These are phyloP conservation scores for Euproctis similis DNA, from an alignment of 2,888 invertebrate genomes.

Conservation along the genomic window DNA sequence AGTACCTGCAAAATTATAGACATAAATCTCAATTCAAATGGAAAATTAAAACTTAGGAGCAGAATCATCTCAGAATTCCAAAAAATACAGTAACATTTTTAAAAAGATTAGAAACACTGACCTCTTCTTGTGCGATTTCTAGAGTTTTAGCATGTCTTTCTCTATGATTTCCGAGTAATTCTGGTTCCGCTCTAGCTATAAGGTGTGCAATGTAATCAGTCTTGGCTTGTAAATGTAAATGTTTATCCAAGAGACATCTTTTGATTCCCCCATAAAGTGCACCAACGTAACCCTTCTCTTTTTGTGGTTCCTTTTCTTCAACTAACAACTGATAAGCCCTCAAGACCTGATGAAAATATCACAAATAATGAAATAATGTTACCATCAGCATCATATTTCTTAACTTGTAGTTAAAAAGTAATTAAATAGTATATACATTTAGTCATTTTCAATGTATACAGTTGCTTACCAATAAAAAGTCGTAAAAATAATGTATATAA, in stretches of 20 bases:
- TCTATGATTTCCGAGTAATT: slow-evolving; percentile 89
- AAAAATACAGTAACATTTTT: background rate
- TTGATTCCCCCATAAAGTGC: slow-evolving; percentile 91
- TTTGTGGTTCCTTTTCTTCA: slow-evolving; percentile 86
- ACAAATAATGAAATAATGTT: too few species aligned
- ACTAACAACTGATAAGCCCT: slow-evolving; percentile 91
- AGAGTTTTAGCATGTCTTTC: slow-evolving; percentile 97
- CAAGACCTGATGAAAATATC: slow-evolving; percentile 63
- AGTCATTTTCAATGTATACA: too few species aligned
- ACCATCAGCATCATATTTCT: too few species aligned
- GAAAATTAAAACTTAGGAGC: too few species aligned
- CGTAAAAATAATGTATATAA: too few species aligned
- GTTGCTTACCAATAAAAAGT: too few species aligned
- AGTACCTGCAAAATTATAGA: slow-evolving; percentile 74
- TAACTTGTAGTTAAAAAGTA: too few species aligned
- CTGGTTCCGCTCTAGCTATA: slow-evolving; percentile 93
- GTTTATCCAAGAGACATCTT: slow-evolving; percentile 88
- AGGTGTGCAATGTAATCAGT: slow-evolving; percentile 92
- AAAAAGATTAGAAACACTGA: slow-evolving; percentile 14
- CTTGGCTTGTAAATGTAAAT: slow-evolving; percentile 91
- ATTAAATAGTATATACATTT: too few species aligned
- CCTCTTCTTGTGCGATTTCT: slow-evolving; percentile 96
- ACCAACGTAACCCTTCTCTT: slow-evolving; percentile 93
- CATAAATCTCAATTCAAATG: too few species aligned
- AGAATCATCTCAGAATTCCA: too few species aligned